Conservation (phyloP, 1,140 invertebrate species). For the Brachionus rubens region DNA sequence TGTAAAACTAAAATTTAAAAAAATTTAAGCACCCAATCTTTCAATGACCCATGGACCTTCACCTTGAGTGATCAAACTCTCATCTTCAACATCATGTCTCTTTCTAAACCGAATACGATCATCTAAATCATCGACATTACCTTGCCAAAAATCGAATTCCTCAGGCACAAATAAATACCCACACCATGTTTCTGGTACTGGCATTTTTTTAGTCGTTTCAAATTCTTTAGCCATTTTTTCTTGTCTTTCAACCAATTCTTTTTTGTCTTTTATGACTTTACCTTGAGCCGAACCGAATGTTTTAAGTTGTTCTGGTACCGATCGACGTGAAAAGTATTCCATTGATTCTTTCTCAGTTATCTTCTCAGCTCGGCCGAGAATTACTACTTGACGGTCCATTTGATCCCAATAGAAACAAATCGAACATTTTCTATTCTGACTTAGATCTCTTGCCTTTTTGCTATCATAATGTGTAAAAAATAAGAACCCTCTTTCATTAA, state of each 20-base stretch:
- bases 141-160: slow-evolving; percentile 44
- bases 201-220: not conserved
- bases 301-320: not conserved
- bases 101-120: slow-evolving; percentile 17
- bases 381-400: not conserved
- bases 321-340: not conserved
- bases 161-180: slow-evolving; percentile 31
- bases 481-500: not conserved
- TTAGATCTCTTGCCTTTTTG: slow-evolving; percentile 16
- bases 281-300: slow-evolving; percentile 6
- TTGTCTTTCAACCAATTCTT: slow-evolving; percentile 13
- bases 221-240: not conserved
- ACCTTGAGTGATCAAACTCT: not conserved
- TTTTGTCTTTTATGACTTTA: slow-evolving; percentile 3
- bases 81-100: not conserved
- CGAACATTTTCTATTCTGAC: not conserved
- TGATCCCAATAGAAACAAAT: slow-evolving; percentile 44
- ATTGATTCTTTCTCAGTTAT: not conserved
- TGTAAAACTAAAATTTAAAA: too few species aligned
- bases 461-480: slow-evolving; percentile 41
- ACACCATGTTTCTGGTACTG: not conserved
- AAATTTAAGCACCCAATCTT: slow-evolving; percentile 14
- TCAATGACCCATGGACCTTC: slow-evolving; percentile 36
- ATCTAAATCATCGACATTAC: slow-evolving; percentile 15
- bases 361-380: slow-evolving; percentile 3